Conservation (phyloP, 2,888 invertebrate species). For the Lasioglossum figueresi region DNA sequence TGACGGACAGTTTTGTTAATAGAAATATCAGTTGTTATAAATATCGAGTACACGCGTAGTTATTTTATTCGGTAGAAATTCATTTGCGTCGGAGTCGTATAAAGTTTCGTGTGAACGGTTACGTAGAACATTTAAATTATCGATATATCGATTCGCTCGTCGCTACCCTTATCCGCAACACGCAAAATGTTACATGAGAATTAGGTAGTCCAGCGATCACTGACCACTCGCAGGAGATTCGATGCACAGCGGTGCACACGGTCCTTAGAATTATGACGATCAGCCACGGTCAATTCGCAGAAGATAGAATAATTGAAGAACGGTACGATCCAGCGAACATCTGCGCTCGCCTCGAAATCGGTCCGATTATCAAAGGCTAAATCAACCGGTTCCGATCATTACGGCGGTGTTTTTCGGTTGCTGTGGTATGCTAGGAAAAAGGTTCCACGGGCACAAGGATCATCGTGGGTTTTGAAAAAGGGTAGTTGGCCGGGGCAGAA, state of each 20-base stretch:
- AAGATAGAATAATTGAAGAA: slow-evolving; percentile 37
- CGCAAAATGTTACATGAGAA: background rate
- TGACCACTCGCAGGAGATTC: background rate
- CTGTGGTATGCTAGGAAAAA: background rate
- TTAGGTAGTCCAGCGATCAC: background rate
- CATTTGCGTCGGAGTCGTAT: too few species aligned
- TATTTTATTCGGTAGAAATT: too few species aligned
- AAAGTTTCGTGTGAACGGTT: too few species aligned
- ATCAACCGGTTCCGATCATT: background rate
- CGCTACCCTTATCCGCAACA: too few species aligned
- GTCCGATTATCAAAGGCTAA: slow-evolving; percentile 9
- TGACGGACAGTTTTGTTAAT: too few species aligned
- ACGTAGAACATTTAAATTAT: too few species aligned
- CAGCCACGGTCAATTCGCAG: background rate
- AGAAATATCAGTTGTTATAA: too few species aligned
- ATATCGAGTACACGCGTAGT: too few species aligned
- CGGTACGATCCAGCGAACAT: slow-evolving; percentile 19
- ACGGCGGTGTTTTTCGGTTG: background rate
- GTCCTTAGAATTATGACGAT: slow-evolving; percentile 22
- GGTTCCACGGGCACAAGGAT: background rate
- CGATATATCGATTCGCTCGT: too few species aligned
- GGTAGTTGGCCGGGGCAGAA: slow-evolving; percentile 19
- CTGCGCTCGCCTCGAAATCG: background rate
- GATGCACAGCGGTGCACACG: background rate
- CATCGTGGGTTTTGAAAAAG: slow-evolving; percentile 29